These are phyloP conservation scores for Actinemys pallida DNA, from an alignment of 2,113 vertebrate species.

Conservation along the genomic window DNA sequence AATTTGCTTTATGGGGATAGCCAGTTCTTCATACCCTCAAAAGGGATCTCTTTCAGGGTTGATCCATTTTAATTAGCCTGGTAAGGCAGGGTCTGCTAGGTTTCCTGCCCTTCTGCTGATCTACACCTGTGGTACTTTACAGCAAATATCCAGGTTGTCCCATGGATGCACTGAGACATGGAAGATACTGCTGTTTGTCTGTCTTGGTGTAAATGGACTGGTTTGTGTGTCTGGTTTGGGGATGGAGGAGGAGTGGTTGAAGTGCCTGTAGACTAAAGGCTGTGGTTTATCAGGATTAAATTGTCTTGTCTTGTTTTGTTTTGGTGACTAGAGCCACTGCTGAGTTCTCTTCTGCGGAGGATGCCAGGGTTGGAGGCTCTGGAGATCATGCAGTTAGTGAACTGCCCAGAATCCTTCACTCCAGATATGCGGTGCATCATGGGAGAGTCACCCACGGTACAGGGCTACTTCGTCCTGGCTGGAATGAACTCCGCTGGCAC, in stretches of 20 bases:
- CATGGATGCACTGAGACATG: accelerated
- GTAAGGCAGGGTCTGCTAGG: not conserved
- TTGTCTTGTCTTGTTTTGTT: slow-evolving; percentile 2
- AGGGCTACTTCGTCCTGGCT: slow-evolving; percentile 92
- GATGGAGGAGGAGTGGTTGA: not conserved
- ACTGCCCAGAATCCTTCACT: slow-evolving; percentile 96
- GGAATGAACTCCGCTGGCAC: slow-evolving; percentile 98
- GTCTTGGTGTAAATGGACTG: not conserved
- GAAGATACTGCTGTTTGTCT: not conserved
- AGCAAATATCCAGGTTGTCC: not conserved
- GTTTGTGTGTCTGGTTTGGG: not conserved
- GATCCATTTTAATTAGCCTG: not conserved
- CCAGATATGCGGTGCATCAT: slow-evolving; percentile 96
- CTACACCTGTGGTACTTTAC: not conserved
- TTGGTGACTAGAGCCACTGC: slow-evolving; percentile 86
- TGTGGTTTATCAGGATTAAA: not conserved
- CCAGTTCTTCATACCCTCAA: not conserved
- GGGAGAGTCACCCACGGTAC: slow-evolving; percentile 89
- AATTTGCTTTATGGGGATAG: not conserved
- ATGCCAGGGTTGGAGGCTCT: slow-evolving; percentile 90
- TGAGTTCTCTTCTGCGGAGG: slow-evolving; percentile 89
- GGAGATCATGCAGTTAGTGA: slow-evolving; percentile 95
- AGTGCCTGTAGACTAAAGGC: not conserved
- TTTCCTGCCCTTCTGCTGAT: not conserved
- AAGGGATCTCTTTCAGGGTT: not conserved